These are phyloP conservation scores for Ylistrum balloti DNA, from an alignment of 1,140 invertebrate species.

Conservation along the genomic window DNA sequence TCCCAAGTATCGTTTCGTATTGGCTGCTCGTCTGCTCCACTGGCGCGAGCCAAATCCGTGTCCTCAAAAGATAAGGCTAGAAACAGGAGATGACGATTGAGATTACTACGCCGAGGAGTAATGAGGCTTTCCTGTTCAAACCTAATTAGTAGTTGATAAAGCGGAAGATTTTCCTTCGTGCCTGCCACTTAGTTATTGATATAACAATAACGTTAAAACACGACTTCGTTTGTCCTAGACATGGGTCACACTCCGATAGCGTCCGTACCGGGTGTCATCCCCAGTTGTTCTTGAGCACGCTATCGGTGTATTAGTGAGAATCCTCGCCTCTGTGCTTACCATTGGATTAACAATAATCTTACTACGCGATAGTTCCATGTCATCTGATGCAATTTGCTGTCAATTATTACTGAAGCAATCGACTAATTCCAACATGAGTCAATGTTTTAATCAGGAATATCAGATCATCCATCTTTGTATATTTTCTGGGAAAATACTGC, in stretches of 20 bases:
- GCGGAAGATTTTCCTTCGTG: conserved; percentile 24
- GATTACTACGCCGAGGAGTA: conserved; percentile 32
- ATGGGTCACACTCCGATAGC: background rate
- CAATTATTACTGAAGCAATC: background rate
- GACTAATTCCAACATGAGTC: background rate
- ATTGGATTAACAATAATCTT: background rate
- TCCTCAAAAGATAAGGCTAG: conserved; percentile 38
- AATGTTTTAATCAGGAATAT: too few species aligned
- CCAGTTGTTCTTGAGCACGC: background rate
- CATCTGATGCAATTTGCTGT: background rate
- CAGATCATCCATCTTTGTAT: too few species aligned
- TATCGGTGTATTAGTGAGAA: background rate
- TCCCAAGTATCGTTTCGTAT: background rate
- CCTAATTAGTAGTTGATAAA: conserved; percentile 34
- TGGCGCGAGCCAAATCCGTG: conserved; percentile 7
- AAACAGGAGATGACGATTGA: conserved; percentile 26
- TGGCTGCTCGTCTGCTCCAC: conserved; percentile 6
- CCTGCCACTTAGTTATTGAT: conserved; percentile 27
- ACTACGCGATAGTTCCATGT: background rate
- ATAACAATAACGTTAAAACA: conserved; percentile 27
- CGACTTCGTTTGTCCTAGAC: background rate
- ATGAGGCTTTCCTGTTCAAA: conserved; percentile 28
- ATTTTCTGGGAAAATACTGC: too few species aligned
- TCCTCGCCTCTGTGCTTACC: background rate
- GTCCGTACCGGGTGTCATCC: background rate